phyloP scores from a whole-genome alignment of 2,113 vertebrate species.

The Petromus typicus region DNA sequence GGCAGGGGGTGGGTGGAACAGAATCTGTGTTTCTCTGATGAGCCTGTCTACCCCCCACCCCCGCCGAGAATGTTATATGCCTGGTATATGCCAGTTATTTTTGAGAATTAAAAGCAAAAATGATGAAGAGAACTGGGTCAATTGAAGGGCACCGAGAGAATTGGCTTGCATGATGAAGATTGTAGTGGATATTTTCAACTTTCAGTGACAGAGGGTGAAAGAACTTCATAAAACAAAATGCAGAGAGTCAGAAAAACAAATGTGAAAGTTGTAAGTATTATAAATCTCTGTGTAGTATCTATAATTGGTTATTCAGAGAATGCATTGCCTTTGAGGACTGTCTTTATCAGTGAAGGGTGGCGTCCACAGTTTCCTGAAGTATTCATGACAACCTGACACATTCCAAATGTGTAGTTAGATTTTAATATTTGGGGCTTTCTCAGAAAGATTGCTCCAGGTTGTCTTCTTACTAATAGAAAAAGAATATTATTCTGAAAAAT shows the following conservation, averaged over 20 bases:
- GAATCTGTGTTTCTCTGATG: background rate
- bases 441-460: background rate
- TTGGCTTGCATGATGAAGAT: background rate
- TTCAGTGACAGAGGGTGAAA: background rate
- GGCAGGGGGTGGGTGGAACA: rapidly evolving
- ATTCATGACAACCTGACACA: background rate
- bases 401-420: background rate
- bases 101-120: background rate
- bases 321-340: background rate
- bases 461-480: background rate
- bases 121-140: background rate
- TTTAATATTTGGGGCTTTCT: background rate
- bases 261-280: background rate
- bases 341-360: background rate
- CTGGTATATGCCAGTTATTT: background rate
- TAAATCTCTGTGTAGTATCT: background rate
- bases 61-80: background rate
- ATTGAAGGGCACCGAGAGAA: background rate
- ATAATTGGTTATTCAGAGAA: background rate
- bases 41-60: background rate
- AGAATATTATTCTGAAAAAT: background rate
- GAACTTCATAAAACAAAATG: background rate
- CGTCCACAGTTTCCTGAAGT: background rate
- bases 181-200: background rate
- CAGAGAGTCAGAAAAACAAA: conserved; percentile 2